Conservation (phyloP, 2,797 vertebrate genomes). For the Monodelphis domestica region DNA sequence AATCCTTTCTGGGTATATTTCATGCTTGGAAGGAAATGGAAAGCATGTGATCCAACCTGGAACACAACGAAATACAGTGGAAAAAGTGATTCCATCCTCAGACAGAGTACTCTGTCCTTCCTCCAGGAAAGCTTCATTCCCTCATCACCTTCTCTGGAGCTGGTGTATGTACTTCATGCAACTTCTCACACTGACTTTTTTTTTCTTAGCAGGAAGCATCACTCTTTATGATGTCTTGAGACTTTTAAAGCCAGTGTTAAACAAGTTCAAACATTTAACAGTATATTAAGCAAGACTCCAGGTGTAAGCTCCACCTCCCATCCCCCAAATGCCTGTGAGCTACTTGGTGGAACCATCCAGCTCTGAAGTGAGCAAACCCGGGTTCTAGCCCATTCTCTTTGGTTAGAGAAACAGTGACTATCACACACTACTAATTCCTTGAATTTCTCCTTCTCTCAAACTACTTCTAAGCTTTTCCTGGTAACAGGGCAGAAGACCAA, state of each 20-base stretch:
- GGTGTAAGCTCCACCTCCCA: not conserved
- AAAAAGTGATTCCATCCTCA: not conserved
- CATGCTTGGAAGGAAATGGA: not conserved
- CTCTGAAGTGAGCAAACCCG: not conserved
- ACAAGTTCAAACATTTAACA: not conserved
- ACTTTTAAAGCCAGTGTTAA: fast-evolving
- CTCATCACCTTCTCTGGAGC: not conserved
- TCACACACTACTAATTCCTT: not conserved
- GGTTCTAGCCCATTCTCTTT: not conserved
- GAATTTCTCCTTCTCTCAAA: too few relatives aligned
- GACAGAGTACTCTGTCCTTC: not conserved
- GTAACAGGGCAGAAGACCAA: not conserved
- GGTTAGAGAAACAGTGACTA: not conserved
- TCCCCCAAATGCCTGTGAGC: too few relatives aligned
- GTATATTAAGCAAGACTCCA: slow-evolving; percentile 10
- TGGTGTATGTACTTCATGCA: not conserved
- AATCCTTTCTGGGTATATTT: not conserved
- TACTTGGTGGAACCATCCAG: not conserved
- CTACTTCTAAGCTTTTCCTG: not conserved
- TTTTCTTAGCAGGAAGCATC: not conserved
- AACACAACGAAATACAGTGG: not conserved
- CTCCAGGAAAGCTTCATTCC: not conserved
- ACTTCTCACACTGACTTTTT: not conserved
- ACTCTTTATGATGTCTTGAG: not conserved
- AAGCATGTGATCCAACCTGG: not conserved